Base-by-base conservation (phyloP, 2,888 invertebrate species). In the Celastrina argiolus region DNA sequence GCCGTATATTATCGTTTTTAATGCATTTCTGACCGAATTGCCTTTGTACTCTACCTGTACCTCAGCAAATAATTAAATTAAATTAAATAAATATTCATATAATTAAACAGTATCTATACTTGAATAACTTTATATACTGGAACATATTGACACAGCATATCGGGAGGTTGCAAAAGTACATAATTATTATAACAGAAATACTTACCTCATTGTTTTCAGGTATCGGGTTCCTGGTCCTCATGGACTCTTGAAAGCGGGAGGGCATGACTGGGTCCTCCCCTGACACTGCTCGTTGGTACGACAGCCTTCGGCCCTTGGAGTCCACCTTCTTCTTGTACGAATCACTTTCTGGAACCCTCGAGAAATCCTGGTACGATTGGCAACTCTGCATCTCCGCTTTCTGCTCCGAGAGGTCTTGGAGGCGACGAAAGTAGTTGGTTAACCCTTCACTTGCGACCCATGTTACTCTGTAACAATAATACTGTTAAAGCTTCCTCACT, bases 371-470 rank as follows among this genome's bases (percentile, higher is more conserved):
- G 69, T 81, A 82, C 0, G 87, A 84, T 31, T 83, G 79, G 41
- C 79, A 78, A 2, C 73, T 74, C 26, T 82, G 79, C 28, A 82
- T 74, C 42, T 88, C 84, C 26, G 73, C 76, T 14, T 69, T 76
- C 26, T 83, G 82, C 66, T 89, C 90, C 12, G 51, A 51, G 14
- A 51, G 51, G 18, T 87, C 87, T 74, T 85, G 87, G 26, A 85
- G 74, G 0, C 88, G 81, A 6, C 84, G 79, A 34, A 89, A 80
- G 75, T 88, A 89, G 67, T 89, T 85, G 0, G 86, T 84, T 6
- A 88, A 69, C 0, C 86, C 84, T 70, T 91, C 90, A 67, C 87
- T 91, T 0, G 86, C 90, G 18, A 90, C 73, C 90, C 90, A 91
- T 1, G 89, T 85, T 0, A 88, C 87, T 73, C 90, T 91, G 79